Evolutionary conservation across 2,888 invertebrate genomes (phyloP).

Genomic region (Cosmia pyralina): DNA sequence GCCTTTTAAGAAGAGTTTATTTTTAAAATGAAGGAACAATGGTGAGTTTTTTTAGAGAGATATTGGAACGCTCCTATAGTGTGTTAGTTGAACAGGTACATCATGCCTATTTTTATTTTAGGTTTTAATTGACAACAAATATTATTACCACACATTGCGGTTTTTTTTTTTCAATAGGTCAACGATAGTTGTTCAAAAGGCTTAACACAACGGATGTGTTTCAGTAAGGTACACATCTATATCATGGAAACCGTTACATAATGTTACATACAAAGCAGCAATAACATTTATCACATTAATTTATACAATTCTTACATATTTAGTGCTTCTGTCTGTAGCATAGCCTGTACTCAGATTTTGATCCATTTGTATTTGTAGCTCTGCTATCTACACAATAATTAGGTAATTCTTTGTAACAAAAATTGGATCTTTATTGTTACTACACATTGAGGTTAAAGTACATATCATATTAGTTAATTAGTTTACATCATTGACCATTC

Average conservation of each 20-base stretch:
- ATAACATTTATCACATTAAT: neutral
- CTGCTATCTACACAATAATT: neutral
- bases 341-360: neutral
- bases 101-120: neutral
- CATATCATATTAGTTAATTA: neutral
- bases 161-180: neutral
- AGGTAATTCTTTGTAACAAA: neutral
- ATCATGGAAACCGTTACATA: neutral
- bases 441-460: constrained; percentile 5
- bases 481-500: neutral
- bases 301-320: neutral
- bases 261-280: neutral
- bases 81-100: neutral
- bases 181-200: neutral
- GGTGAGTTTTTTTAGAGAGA: neutral
- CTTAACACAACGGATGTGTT: neutral
- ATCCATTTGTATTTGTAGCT: neutral
- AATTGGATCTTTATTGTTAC: neutral
- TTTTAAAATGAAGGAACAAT: constrained; percentile 10
- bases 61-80: neutral
- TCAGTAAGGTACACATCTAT: neutral
- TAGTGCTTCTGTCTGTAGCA: neutral
- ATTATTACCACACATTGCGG: neutral
- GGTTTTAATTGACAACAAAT: neutral
- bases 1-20: constrained; percentile 13